Base-by-base conservation (phyloP, 2,113 vertebrate species). In the Ibidorhyncha struthersii region DNA sequence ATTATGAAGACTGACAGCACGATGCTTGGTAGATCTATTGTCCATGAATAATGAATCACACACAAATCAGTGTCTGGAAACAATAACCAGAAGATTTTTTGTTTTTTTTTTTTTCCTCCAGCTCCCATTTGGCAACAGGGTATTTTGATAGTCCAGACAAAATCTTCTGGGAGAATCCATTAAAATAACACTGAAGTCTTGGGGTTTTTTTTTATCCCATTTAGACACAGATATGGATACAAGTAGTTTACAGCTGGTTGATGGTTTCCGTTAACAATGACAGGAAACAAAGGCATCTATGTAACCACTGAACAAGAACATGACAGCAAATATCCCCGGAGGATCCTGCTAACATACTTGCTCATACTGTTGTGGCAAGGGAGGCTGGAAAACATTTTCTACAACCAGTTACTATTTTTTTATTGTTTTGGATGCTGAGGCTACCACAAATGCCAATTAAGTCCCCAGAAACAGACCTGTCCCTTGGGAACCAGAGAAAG, bases 361-460 rank as follows among this genome's bases (percentile, higher is more conserved):
- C 40, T 93, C 76, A 70, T 73, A 25, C 45, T 77, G 65, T 12
- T 85, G 78, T 40, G 56, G 73, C 78, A 94, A 82, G 82, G 38
- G 71, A 95, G 53, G 63, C 82, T 85, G 40, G 62, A 88, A 96
- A 80, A 90, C 90, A 83, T 82, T 63, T 72, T 89, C 72, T 74
- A 16, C 10, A 30, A 52, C 89, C 84, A 83, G 63, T 93, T 93
- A 94, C 59, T 50, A 8, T 13, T 50, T 76, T 78, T 89, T 88
- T 45, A 67, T 49, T 76, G 27, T n/a, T 91, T 82, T 84, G 63
- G 30, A 95, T 96, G 53, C 45, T 55, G 40, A 85, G 73, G 49
- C 78, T 89, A 91, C 84, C 92, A 87, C 82, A 90, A 91, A 95
- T 58, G 58, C 74, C 93, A 95, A 65, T 80, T 91, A 90, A 88